Conservation (phyloP, 1,140 invertebrate genomes). For the Prorops nasuta region DNA sequence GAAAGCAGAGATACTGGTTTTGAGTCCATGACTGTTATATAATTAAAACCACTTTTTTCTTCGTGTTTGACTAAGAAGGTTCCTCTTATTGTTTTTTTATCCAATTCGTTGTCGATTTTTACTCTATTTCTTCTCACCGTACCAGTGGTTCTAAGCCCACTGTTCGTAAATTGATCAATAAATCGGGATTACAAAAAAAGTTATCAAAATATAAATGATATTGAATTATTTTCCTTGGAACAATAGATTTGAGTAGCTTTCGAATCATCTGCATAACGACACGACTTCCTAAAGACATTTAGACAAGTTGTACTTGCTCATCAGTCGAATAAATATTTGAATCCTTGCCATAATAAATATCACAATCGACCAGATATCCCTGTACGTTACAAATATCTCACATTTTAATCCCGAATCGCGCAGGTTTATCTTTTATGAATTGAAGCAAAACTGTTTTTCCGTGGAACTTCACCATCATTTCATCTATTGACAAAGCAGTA, state of each 20-base stretch:
- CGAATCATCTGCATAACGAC: background rate
- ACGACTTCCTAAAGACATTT: background rate
- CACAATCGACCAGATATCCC: background rate
- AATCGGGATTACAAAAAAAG: background rate
- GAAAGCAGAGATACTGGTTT: background rate
- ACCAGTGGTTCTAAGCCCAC: background rate
- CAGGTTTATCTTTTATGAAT: conserved; percentile 3
- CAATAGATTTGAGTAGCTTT: background rate
- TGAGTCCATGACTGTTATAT: background rate
- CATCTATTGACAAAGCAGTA: too few species aligned
- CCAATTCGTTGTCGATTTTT: background rate
- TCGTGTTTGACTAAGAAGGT: background rate
- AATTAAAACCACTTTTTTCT: background rate
- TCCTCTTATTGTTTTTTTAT: background rate
- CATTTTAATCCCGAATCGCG: background rate
- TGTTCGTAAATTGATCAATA: background rate
- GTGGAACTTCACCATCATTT: too few species aligned
- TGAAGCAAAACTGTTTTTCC: background rate
- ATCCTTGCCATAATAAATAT: conserved; percentile 4
- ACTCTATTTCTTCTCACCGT: background rate
- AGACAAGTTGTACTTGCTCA: background rate
- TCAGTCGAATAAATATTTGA: background rate
- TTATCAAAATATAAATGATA: too few species aligned
- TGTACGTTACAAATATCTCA: background rate
- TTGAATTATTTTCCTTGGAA: background rate